Evolutionary conservation across 2,797 vertebrate genomes (phyloP), one percentile per base, ranked within the genome.

Genomic region (Poecilia gillii): DNA sequence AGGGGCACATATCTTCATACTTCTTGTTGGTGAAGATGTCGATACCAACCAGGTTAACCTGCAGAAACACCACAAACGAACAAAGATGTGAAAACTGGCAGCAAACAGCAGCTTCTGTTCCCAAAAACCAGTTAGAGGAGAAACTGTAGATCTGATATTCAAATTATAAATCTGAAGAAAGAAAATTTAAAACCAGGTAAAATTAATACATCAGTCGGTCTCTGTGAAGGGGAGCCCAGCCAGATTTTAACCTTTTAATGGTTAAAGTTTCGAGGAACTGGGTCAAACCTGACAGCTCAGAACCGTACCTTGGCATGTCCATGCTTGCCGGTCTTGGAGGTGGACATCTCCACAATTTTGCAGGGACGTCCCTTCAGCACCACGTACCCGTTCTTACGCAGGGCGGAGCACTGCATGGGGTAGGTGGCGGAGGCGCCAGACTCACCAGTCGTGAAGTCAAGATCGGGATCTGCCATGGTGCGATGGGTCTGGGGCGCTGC

Each of bases 11-110:
- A 94, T 99, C 99, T 96, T 99, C 99, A 77, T 98, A 98, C 91
- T 99, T 99, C 96, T 99, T 99, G 88, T 98, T 97, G 85, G 97
- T 98, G 95, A 99, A 99, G 92, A 99, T 99, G 94, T 99, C 99
- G 74, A 99, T 98, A 82, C 99, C 99, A 93, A 99, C 97, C 96
- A 99, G 85, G 91, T 99, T 98, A 86, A 99, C 99, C 99, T 99
- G 55, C 7, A 83, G 41, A 95, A 57, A 7, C 3, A 46, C 14
- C 1, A 6, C 14, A 64, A 18, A 8, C 14, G 2, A 3, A 16
- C 55, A 59, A 3, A 18, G 31, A 20, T 8, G 59, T 33, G 33
- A 23, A 73, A 13, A 23, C 20, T 31, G 28, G 16, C 11, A 11
- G 55, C 59, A 33, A 18, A 3, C 31, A 20, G 62, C 31, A 18